phyloP scores from a whole-genome alignment of 2,888 invertebrate species.

The Cataglyphis altisquamis region DNA sequence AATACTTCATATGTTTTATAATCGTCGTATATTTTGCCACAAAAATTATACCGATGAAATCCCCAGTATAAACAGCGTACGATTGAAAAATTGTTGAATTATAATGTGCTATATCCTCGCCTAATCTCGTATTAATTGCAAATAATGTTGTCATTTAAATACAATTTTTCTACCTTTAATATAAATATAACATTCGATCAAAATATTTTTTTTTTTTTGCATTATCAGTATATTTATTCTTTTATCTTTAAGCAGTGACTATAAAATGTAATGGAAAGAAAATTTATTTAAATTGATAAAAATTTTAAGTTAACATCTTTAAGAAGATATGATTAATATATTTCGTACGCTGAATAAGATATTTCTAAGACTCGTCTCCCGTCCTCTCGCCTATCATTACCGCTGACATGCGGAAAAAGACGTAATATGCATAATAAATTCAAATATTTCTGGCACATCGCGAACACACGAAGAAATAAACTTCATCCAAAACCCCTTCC shows the following conservation, averaged over 20 bases:
- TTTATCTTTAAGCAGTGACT: background rate
- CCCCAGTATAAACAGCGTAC: background rate
- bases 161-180: background rate
- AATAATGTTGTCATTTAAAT: background rate
- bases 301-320: slow-evolving; percentile 4
- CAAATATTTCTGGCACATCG: slow-evolving; percentile 43
- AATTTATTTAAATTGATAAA: background rate
- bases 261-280: slow-evolving; percentile 9
- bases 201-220: background rate
- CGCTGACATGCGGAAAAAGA: slow-evolving; percentile 16
- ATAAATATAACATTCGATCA: background rate
- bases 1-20: slow-evolving; percentile 45
- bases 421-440: slow-evolving; percentile 61
- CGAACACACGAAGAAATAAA: slow-evolving; percentile 63
- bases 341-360: slow-evolving; percentile 13
- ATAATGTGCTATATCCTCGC: background rate
- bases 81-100: slow-evolving; percentile 28
- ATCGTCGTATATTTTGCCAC: slow-evolving; percentile 35
- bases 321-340: background rate
- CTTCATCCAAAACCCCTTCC: slow-evolving; percentile 47
- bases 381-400: background rate
- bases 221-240: background rate
- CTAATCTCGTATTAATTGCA: slow-evolving; percentile 12
- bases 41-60: slow-evolving; percentile 40
- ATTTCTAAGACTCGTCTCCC: background rate